Conservation (phyloP, 2,113 vertebrate genomes). For the Oxyruncus cristatus region DNA sequence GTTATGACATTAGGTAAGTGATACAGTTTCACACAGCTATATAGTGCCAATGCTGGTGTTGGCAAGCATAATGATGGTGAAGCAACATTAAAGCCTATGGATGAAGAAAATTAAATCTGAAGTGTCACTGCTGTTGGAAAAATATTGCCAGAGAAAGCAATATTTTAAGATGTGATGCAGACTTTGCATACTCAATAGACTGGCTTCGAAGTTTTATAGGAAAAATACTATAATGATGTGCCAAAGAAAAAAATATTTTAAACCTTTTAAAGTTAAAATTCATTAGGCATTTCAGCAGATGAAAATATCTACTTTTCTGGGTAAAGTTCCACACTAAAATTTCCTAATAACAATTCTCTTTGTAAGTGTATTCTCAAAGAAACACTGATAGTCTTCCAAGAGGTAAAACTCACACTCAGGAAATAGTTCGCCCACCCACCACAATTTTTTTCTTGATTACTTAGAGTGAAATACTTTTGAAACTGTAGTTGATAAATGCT, state of each 20-base stretch:
- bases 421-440: not conserved
- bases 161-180: constrained; percentile 49
- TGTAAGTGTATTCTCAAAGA: not conserved
- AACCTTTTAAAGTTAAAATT: constrained; percentile 13
- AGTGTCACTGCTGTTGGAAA: constrained; percentile 54
- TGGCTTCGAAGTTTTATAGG: not conserved
- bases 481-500: not conserved
- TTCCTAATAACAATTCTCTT: not conserved
- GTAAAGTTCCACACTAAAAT: not conserved
- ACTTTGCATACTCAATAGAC: constrained; percentile 25
- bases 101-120: constrained; percentile 55
- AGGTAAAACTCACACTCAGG: not conserved
- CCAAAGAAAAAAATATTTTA: constrained; percentile 30
- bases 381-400: not conserved
- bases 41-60: constrained; percentile 12
- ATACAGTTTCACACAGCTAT: constrained; percentile 26
- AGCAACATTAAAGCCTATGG: constrained; percentile 49
- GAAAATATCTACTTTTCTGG: not conserved
- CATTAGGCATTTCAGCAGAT: constrained; percentile 7
- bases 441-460: not conserved
- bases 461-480: not conserved
- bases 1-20: constrained; percentile 42
- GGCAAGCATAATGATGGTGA: constrained; percentile 26
- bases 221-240: constrained; percentile 25
- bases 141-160: constrained; percentile 51